Evolutionary conservation across 2,888 invertebrate species (phyloP).

Genomic region (Anthophora plumipes): DNA sequence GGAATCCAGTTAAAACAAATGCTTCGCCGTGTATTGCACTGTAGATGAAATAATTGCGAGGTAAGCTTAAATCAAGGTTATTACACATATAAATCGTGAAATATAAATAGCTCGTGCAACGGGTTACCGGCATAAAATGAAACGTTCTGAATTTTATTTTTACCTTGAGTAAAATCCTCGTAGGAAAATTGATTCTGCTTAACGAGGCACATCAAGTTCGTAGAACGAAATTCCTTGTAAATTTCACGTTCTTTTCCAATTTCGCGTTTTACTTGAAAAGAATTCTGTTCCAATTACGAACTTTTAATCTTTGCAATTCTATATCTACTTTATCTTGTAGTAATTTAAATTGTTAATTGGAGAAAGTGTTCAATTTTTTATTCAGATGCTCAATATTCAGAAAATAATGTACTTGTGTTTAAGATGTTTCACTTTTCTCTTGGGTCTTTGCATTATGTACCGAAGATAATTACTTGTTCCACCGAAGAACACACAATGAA

Average conservation of each 20-base stretch:
- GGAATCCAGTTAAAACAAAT: neutral
- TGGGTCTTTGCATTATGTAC: too few relatives aligned
- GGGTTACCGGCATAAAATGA: neutral
- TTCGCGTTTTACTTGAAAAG: neutral
- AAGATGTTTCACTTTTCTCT: too few relatives aligned
- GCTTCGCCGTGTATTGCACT: constrained; percentile 1
- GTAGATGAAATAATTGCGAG: neutral
- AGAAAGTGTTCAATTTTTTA: too few relatives aligned
- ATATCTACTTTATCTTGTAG: too few relatives aligned
- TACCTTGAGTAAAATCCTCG: neutral
- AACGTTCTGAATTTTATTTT: neutral
- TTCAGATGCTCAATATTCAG: too few relatives aligned
- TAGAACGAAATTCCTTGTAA: neutral
- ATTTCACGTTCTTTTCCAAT: neutral
- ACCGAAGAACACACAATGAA: too few relatives aligned
- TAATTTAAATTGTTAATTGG: too few relatives aligned
- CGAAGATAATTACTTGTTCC: too few relatives aligned
- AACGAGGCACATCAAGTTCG: neutral
- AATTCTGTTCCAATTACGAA: neutral
- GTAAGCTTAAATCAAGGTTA: neutral
- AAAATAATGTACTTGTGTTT: too few relatives aligned
- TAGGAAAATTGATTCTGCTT: neutral
- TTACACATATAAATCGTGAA: neutral
- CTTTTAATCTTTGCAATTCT: too few relatives aligned
- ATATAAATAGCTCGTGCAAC: neutral